Percentiles rank a stretch among this genome's conserved stretches.
Evolutionary conservation across 2,113 vertebrate species (phyloP).

Genomic region (Xenopus tropicalis): DNA sequence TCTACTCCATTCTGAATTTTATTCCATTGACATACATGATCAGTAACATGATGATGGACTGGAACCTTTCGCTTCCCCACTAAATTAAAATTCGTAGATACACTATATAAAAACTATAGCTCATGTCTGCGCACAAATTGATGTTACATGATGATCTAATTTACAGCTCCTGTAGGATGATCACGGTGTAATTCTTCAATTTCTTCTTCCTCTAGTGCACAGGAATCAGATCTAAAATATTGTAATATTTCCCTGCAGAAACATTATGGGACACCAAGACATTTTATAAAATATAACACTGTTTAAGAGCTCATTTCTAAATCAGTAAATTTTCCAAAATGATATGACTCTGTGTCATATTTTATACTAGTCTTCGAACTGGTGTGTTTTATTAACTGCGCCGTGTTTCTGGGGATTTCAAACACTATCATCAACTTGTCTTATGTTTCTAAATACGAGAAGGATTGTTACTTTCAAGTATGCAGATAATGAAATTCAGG

Average conservation of each 20-base stretch:
- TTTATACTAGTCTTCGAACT: not conserved
- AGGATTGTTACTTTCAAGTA: conserved; percentile 1
- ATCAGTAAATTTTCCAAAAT: conserved; percentile 10
- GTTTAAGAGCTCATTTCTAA: conserved; percentile 6
- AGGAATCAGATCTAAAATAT: conserved; percentile 2
- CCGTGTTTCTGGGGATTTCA: conserved; percentile 4
- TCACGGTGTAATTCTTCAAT: not conserved
- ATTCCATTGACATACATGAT: not conserved
- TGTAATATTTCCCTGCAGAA: conserved; percentile 7
- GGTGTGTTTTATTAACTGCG: conserved; percentile 6
- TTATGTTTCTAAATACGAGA: conserved; percentile 1
- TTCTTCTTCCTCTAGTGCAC: not conserved
- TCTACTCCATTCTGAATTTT: not conserved
- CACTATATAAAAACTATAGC: not conserved
- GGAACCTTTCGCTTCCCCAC: not conserved
- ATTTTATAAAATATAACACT: conserved; percentile 8
- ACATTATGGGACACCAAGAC: not conserved
- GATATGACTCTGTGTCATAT: conserved; percentile 6
- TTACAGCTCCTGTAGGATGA: not conserved
- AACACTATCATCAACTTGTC: conserved; percentile 1
- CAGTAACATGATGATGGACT: not conserved
- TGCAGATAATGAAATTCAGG: conserved; percentile 1
- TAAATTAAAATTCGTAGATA: not conserved
- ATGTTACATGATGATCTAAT: conserved; percentile 1
- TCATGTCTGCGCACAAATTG: not conserved